Evolutionary conservation across 2,797 vertebrate genomes (phyloP).

Genomic region (Megaceryle alcyon): DNA sequence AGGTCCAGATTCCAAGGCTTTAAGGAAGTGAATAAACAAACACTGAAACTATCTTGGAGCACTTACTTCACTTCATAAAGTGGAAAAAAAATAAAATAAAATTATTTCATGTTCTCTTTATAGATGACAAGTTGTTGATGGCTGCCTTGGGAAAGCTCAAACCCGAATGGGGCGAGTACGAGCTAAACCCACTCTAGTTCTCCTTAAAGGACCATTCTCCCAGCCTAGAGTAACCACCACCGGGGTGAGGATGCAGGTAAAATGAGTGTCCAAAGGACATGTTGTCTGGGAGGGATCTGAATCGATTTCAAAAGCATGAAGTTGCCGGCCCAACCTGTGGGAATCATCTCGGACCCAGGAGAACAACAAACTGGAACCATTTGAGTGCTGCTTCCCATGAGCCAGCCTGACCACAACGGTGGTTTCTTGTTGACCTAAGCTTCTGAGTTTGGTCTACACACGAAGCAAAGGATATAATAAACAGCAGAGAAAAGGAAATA

Average conservation of each 20-base stretch:
- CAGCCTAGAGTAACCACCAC: neutral
- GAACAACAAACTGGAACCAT: neutral
- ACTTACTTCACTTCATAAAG: neutral
- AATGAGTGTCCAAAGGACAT: neutral
- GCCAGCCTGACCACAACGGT: neutral
- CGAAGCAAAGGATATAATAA: slow-evolving; percentile 61
- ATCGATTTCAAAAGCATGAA: neutral
- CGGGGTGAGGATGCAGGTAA: neutral
- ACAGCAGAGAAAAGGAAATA: slow-evolving; percentile 48
- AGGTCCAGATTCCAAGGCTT: slow-evolving; percentile 8
- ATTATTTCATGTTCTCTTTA: slow-evolving; percentile 2
- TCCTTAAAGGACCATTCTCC: neutral
- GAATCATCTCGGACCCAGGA: slow-evolving; percentile 18
- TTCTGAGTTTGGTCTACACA: neutral
- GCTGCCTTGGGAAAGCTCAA: neutral
- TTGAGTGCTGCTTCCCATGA: slow-evolving; percentile 43
- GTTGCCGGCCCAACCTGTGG: neutral
- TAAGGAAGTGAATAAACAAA: slow-evolving; percentile 36
- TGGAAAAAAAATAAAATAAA: neutral
- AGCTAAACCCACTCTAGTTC: neutral
- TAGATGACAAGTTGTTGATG: neutral
- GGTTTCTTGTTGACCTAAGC: slow-evolving; percentile 56
- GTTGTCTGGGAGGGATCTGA: neutral
- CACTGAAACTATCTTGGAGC: neutral
- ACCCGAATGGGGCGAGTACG: accelerated